A percentile compares a stretch with the other conserved stretches of the same genome.
phyloP scores from a whole-genome alignment of 2,113 vertebrate species.

The Datnioides undecimradiatus region DNA sequence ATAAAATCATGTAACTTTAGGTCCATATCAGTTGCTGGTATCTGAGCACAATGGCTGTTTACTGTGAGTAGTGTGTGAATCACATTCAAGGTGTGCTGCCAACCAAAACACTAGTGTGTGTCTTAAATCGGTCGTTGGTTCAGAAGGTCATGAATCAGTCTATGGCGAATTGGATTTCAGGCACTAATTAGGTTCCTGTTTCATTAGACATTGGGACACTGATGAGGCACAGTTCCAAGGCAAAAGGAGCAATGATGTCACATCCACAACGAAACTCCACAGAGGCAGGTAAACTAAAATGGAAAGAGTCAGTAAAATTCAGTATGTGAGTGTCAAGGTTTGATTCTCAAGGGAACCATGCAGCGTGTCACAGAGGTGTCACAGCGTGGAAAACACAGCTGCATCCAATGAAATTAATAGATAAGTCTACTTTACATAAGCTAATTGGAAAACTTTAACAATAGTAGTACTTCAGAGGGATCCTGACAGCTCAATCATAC shows the following conservation, averaged over 20 bases:
- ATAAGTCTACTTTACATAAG: conserved; percentile 27
- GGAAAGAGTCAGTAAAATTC: background rate
- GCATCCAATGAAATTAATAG: conserved; percentile 12
- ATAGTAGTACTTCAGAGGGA: conserved; percentile 15
- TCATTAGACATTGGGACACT: conserved; percentile 31
- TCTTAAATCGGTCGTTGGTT: conserved; percentile 22
- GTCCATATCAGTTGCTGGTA: background rate
- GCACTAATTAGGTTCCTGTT: conserved; percentile 59
- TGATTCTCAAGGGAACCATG: background rate
- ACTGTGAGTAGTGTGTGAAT: background rate
- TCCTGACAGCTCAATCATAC: conserved; percentile 4
- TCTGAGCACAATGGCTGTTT: background rate
- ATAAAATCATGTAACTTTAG: background rate
- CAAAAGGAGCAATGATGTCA: conserved; percentile 12
- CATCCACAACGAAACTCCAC: conserved; percentile 11
- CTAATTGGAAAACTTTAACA: conserved; percentile 46
- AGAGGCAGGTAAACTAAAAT: background rate
- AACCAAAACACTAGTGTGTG: conserved; percentile 2
- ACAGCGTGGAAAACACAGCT: conserved; percentile 15
- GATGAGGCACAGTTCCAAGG: conserved; percentile 40
- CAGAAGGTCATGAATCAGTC: conserved; percentile 48
- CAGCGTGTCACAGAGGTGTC: conserved; percentile 2
- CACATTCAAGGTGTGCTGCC: background rate
- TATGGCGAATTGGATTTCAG: conserved; percentile 42
- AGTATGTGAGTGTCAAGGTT: conserved; percentile 14